A percentile compares a stretch with the other conserved stretches of the same genome.
Conservation (phyloP, 92 coral and sea anemone genomes). For the Palythoa caribaeorum region DNA sequence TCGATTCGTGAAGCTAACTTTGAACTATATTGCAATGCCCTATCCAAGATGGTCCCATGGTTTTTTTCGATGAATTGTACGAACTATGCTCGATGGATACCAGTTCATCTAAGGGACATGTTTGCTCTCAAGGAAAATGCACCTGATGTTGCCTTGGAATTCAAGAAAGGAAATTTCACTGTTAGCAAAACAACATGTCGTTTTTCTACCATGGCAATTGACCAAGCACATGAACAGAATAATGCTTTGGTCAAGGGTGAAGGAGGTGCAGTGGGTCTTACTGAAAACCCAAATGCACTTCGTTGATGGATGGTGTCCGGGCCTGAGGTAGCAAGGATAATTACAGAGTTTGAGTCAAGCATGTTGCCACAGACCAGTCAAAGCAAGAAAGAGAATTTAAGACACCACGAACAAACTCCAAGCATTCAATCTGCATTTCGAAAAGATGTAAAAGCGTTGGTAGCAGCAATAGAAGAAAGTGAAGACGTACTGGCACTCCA, state of each 20-base stretch:
- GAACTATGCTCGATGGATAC: constrained; percentile 37
- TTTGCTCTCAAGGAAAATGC: background rate
- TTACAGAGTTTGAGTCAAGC: constrained; percentile 46
- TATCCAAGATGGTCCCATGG: background rate
- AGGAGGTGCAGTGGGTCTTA: background rate
- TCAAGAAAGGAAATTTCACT: background rate
- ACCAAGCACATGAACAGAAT: background rate
- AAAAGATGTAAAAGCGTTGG: constrained; percentile 26
- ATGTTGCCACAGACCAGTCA: background rate
- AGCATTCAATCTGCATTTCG: constrained; percentile 33
- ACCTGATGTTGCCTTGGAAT: background rate
- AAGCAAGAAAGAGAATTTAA: background rate
- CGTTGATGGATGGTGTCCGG: constrained; percentile 49
- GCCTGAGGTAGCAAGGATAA: constrained; percentile 50
- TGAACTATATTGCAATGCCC: background rate
- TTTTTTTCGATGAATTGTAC: constrained; percentile 3
- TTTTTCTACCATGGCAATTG: background rate
- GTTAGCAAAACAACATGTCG: background rate
- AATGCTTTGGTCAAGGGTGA: background rate
- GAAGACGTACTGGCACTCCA: background rate
- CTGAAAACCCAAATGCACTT: background rate
- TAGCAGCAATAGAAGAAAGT: background rate
- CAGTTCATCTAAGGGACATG: constrained; percentile 38
- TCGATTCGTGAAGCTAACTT: constrained; percentile 11
- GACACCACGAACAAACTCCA: constrained; percentile 29